Base-by-base conservation (phyloP, 2,888 invertebrate species). In the Bellardia bayeri region DNA sequence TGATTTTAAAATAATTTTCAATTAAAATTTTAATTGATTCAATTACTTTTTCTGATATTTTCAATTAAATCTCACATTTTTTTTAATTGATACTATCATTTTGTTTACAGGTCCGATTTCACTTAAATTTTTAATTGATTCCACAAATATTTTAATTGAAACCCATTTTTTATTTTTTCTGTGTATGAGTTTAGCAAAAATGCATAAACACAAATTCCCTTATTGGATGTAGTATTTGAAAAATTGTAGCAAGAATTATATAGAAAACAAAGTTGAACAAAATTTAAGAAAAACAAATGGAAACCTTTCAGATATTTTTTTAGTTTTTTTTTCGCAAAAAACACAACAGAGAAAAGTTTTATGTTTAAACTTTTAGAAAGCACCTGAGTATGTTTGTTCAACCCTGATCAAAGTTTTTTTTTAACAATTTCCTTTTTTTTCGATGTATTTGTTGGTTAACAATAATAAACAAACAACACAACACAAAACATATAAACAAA, bases 351-450 rank as follows among this genome's bases (percentile, higher is more conserved):
- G 30, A 76, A 87, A 87, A 81, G 16, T 87, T 84, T 72, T 54
- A 63, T 54, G 13, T 84, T 54, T 16, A 42, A 82, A 87, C 75
- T 86, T 84, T 81, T 72, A 11, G 23, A 66, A 56, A 87, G 74
- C 87, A 87, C 84, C 87, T 87, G 87, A 81, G 84, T 78, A 83
- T 83, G 75, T 80, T 86, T 71, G 58, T 42, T 30, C 71, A 71
- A 84, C 56, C 45, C 72, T 64, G 66, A 76, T 80, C 64, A 83
- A 81, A 87, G 76, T 87, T 87, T n/a, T 82, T 69, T 64, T 66
- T 45, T 40, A 64, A 66, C 75, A 68, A 79, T 64, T 58, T 42
- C 8, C 49, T 61, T 69, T 75, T 69, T 71, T 40, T 56, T 64
- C 45, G 51, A 6, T 66, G 13, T 2, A 63, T 51, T n/a, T 51